These are phyloP conservation scores for Mactra quadrangularis DNA, from an alignment of 1,140 invertebrate genomes.

Conservation along the genomic window DNA sequence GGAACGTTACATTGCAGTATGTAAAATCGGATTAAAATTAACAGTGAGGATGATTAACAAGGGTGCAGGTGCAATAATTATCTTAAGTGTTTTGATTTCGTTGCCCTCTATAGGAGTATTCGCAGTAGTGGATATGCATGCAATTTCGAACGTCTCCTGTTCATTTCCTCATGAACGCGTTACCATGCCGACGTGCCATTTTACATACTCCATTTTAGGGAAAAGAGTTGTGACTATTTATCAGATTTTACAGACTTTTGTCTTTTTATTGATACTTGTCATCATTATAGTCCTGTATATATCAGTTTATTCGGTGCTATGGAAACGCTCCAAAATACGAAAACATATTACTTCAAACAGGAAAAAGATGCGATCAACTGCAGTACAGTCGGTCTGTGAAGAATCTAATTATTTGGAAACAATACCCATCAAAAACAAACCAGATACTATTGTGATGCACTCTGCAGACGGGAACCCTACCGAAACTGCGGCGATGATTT, in stretches of 20 bases:
- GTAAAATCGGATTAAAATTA: constrained; percentile 60
- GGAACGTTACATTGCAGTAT: constrained; percentile 74
- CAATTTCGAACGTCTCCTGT: constrained; percentile 65
- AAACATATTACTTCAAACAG: constrained; percentile 16
- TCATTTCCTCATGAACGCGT: constrained; percentile 59
- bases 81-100: constrained; percentile 65
- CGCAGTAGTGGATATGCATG: constrained; percentile 66
- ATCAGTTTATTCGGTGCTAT: constrained; percentile 69
- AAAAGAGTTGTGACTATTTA: constrained; percentile 60
- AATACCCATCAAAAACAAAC: too few species aligned
- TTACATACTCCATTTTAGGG: constrained; percentile 71
- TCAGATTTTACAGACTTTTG: constrained; percentile 67
- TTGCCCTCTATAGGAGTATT: constrained; percentile 72
- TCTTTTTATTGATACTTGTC: constrained; percentile 66
- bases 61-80: constrained; percentile 67
- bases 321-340: constrained; percentile 69
- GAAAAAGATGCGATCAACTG: not conserved
- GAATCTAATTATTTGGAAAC: too few species aligned
- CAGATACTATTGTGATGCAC: too few species aligned
- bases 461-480: too few species aligned
- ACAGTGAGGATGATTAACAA: constrained; percentile 67
- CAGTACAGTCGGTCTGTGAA: too few species aligned
- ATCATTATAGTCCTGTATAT: constrained; percentile 73
- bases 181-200: constrained; percentile 68
- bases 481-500: too few species aligned